Evolutionary conservation across 2,113 vertebrate genomes (phyloP).

Genomic region (Micronycteris hirsuta): DNA sequence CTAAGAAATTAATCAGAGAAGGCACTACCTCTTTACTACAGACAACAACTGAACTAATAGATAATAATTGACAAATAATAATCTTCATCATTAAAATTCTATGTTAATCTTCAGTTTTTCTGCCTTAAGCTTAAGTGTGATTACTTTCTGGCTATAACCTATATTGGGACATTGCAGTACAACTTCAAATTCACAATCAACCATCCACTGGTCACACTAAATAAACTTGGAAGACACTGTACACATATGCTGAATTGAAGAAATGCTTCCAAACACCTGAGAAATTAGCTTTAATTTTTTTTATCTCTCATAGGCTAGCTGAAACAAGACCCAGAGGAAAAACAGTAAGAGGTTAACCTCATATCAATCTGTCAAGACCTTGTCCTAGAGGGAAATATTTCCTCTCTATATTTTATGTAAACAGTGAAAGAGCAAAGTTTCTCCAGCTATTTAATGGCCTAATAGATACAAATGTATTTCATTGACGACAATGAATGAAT

Average conservation of each 20-base stretch:
- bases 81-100: slow-evolving; percentile 28
- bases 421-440: neutral
- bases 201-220: neutral
- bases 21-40: neutral
- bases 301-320: neutral
- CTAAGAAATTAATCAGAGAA: slow-evolving; percentile 2
- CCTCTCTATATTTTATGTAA: neutral
- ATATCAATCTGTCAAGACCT: neutral
- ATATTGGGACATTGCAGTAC: neutral
- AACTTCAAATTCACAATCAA: neutral
- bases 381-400: neutral
- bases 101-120: neutral
- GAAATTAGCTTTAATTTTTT: slow-evolving; percentile 14
- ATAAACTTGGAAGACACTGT: slow-evolving; percentile 1
- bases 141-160: neutral
- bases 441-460: neutral
- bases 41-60: neutral
- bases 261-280: neutral
- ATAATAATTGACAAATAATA: neutral
- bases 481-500: neutral
- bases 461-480: slow-evolving; percentile 13
- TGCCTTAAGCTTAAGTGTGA: neutral
- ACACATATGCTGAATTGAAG: neutral
- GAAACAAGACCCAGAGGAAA: slow-evolving; percentile 37
- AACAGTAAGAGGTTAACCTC: neutral